Percentiles rank a stretch among this genome's conserved stretches.
Evolutionary conservation across 2,888 invertebrate genomes (phyloP).

Genomic region (Arrhopalites spinosus): DNA sequence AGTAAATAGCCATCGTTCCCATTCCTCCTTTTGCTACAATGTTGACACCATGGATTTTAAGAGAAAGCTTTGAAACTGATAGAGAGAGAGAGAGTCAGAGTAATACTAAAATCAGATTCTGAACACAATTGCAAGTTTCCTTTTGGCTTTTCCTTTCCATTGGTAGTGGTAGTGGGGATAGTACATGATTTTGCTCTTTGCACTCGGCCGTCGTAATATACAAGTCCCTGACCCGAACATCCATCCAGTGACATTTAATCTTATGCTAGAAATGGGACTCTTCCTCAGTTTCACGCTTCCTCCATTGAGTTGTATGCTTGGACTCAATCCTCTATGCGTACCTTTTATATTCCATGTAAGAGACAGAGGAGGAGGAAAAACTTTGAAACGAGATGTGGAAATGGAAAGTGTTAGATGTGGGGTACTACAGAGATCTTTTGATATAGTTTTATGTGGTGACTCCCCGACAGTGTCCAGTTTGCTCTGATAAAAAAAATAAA

Average conservation of each 20-base stretch:
- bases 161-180: neutral
- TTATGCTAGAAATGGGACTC: neutral
- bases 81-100: no score
- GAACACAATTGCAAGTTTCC: neutral
- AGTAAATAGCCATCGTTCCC: no score
- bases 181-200: constrained; percentile 55
- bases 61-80: no score
- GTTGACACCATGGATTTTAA: no score
- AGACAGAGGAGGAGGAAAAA: neutral
- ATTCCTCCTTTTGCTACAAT: no score
- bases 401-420: neutral
- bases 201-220: constrained; percentile 26
- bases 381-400: neutral
- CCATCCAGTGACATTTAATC: constrained; percentile 15
- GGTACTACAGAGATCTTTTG: neutral
- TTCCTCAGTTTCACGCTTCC: neutral
- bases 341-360: neutral
- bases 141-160: neutral
- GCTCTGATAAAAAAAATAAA: constrained; percentile 39
- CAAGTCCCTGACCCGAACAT: constrained; percentile 31
- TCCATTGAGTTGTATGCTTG: neutral
- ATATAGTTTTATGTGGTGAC: neutral
- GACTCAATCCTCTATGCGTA: neutral
- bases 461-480: neutral
- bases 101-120: no score